Percentiles rank a stretch among this genome's conserved stretches.
These are phyloP conservation scores for Pempheris klunzingeri DNA, from an alignment of 2,797 vertebrate species.

Conservation along the genomic window DNA sequence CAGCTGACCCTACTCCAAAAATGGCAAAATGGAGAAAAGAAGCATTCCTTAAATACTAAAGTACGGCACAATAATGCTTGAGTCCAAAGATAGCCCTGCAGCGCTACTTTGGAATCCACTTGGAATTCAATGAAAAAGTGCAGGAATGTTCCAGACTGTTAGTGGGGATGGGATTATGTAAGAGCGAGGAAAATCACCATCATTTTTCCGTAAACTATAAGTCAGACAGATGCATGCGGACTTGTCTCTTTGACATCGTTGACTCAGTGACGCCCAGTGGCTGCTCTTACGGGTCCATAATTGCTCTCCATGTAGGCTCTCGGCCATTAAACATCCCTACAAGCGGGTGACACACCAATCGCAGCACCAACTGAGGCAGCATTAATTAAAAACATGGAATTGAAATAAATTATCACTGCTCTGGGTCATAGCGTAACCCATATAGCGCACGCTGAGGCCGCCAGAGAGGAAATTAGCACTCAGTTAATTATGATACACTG, in stretches of 20 bases:
- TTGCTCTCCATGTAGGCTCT: slow-evolving; percentile 8
- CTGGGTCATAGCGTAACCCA: slow-evolving; percentile 24
- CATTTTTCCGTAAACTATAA: not conserved
- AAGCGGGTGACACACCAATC: slow-evolving; percentile 35
- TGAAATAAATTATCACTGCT: slow-evolving; percentile 37
- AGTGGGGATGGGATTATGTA: slow-evolving; percentile 21
- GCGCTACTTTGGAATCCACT: slow-evolving; percentile 39
- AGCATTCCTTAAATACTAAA: slow-evolving; percentile 60
- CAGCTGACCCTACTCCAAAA: slow-evolving; percentile 55
- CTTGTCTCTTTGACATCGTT: not conserved
- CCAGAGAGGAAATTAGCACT: slow-evolving; percentile 50
- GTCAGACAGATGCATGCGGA: not conserved
- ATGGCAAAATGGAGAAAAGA: slow-evolving; percentile 47
- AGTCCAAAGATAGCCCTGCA: slow-evolving; percentile 61
- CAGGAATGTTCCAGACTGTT: slow-evolving; percentile 28
- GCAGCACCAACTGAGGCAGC: slow-evolving; percentile 11
- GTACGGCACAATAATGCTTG: slow-evolving; percentile 24
- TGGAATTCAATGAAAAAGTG: slow-evolving; percentile 20
- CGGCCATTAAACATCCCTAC: slow-evolving; percentile 2
- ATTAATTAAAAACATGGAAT: slow-evolving; percentile 62
- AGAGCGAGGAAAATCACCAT: slow-evolving; percentile 7
- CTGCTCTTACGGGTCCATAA: not conserved
- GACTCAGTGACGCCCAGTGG: not conserved
- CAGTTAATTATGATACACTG: slow-evolving; percentile 73
- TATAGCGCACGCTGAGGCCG: slow-evolving; percentile 36